Conservation (phyloP, 2,797 vertebrate species). For the Oreochromis mossambicus region DNA sequence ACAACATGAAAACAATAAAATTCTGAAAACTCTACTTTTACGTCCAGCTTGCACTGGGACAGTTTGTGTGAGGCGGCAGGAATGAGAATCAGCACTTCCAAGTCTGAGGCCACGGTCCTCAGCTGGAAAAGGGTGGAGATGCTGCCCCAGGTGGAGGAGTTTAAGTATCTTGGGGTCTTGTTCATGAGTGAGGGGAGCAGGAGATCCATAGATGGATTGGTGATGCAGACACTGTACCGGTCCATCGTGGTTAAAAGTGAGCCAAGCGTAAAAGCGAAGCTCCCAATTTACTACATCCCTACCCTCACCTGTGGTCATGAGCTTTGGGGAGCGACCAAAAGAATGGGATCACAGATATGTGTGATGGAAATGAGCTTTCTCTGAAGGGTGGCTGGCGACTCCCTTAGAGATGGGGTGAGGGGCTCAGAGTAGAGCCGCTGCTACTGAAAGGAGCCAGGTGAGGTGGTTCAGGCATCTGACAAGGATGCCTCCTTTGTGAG, state of each 20-base stretch:
- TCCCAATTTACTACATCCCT: too few species aligned
- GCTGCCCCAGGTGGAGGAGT: not conserved
- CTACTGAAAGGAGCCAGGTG: too few species aligned
- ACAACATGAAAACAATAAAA: fast-evolving
- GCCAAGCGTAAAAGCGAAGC: not conserved
- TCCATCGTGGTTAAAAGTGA: fast-evolving
- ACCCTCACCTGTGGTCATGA: not conserved
- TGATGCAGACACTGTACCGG: not conserved
- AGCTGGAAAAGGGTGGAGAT: not conserved
- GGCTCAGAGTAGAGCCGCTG: not conserved
- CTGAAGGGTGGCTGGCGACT: not conserved
- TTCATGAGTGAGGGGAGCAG: not conserved
- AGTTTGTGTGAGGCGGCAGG: not conserved
- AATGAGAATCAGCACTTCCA: not conserved
- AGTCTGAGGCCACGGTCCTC: not conserved
- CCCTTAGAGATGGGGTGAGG: not conserved
- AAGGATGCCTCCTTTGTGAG: too few species aligned
- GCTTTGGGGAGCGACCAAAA: not conserved
- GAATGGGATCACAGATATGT: not conserved
- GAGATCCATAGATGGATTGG: not conserved
- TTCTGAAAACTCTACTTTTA: not conserved
- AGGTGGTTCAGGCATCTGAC: too few species aligned
- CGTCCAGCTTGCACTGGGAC: not conserved
- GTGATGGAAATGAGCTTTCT: not conserved
- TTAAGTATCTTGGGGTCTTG: not conserved